Evolutionary conservation across 2,113 vertebrate species (phyloP), one percentile per base, ranked within the genome.

Genomic region (Talpa occidentalis): DNA sequence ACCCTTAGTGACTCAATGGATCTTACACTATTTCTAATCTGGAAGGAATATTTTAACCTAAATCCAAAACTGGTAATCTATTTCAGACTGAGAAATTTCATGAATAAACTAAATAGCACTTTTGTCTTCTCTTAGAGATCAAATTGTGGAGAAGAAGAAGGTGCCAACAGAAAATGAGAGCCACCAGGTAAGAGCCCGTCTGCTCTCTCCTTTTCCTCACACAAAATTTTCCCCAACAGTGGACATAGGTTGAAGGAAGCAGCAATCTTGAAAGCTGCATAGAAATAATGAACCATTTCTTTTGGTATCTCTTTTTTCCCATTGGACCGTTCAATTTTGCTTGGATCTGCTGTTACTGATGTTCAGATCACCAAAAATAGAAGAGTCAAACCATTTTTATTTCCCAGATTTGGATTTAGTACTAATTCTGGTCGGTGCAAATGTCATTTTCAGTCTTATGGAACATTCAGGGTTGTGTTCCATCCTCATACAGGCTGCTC

Each of bases 51-150:
- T 80, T 35, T 81, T 81, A 84, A 83, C 32, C 40, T 90, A 76
- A 80, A 73, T 56, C 54, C 90, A 56, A 2, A 92, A 69, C 12
- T 73, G 66, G 52, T 66, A 40, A 81, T 83, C 62, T 59, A 78
- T 79, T 93, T 92, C 80, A 60, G 49, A 42, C 14, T 67, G 84
- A 90, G 79, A 64, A 62, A 42, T 85, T 92, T 77, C 66, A 69
- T 28, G 28, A 93, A 35, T 77, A 42, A 96, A 94, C 78, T 94
- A 86, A 94, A 93, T 72, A 79, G 37, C 32, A 76, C 88, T 96
- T 94, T 92, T 96, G 66, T 92, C 76, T 79, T 97, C 42, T 62
- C 83, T n/a, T 95, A 97, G 97, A 89, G 94, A 97, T 40, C 94
- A 96, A 87, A 86, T 35, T 2, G 0, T 88, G 77, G 95, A 95